A percentile compares a stretch with the other conserved stretches of the same genome.
These are phyloP conservation scores for Otocyon megalotis DNA, from an alignment of 2,113 vertebrate species.

Conservation along the genomic window DNA sequence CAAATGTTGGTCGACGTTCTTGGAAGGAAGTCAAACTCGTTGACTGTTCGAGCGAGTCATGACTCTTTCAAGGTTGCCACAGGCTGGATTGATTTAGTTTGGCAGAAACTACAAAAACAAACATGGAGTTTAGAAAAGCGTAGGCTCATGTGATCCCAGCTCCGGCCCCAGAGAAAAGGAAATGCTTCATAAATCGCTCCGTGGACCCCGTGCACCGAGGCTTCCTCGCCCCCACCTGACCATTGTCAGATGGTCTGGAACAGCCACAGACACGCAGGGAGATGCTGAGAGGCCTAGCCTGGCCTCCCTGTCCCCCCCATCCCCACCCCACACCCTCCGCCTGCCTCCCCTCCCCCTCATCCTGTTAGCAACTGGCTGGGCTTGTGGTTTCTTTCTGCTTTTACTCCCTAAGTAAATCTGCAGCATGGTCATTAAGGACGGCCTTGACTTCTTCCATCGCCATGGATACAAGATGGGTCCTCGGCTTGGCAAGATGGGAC, in stretches of 20 bases:
- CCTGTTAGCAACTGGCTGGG: not conserved
- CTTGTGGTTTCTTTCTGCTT: slow-evolving; percentile 55
- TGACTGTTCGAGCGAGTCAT: slow-evolving; percentile 66
- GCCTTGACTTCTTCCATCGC: slow-evolving; percentile 49
- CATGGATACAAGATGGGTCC: slow-evolving; percentile 40
- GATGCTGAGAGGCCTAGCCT: not conserved
- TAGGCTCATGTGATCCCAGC: slow-evolving; percentile 81
- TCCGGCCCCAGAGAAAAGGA: slow-evolving; percentile 84
- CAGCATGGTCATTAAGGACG: slow-evolving; percentile 4
- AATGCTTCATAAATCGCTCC: slow-evolving; percentile 86
- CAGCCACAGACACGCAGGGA: slow-evolving; percentile 61
- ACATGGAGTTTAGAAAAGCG: slow-evolving; percentile 83
- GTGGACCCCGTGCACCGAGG: slow-evolving; percentile 39
- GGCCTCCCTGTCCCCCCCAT: not conserved
- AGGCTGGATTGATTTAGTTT: slow-evolving; percentile 86
- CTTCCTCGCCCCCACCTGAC: slow-evolving; percentile 27
- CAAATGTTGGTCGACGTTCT: slow-evolving; percentile 69
- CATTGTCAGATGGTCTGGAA: slow-evolving; percentile 68
- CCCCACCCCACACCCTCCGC: too few species aligned
- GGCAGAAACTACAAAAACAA: slow-evolving; percentile 87
- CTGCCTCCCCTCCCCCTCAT: not conserved
- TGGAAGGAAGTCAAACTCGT: slow-evolving; percentile 81
- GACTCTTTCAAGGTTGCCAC: slow-evolving; percentile 77
- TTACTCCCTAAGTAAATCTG: slow-evolving; percentile 50
- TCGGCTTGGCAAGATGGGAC: not conserved